These are phyloP conservation scores for Ceratina japonica DNA, from an alignment of 1,140 invertebrate genomes.

Conservation along the genomic window DNA sequence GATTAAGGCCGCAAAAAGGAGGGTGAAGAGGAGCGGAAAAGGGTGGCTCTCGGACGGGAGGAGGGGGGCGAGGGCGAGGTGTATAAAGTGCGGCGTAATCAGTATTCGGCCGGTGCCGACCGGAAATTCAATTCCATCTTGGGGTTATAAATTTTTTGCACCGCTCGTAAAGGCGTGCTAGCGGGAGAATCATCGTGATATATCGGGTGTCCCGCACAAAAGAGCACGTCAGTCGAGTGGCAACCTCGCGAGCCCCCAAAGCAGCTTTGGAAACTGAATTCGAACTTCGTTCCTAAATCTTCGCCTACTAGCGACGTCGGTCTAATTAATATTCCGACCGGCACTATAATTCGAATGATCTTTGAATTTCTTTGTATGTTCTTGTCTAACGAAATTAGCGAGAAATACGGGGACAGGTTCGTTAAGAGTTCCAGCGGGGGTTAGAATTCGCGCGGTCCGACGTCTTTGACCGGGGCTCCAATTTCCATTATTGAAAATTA, in stretches of 20 bases:
- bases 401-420: no score
- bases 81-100: constrained; percentile 57
- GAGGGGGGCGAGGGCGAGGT: constrained; percentile 15
- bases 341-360: no score
- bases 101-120: constrained; percentile 56
- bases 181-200: constrained; percentile 54
- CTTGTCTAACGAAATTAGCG: no score
- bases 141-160: constrained; percentile 63
- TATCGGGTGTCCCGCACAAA: constrained; percentile 54
- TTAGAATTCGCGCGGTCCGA: not conserved
- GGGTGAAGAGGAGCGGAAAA: not conserved
- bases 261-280: not conserved
- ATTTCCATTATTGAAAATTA: constrained; percentile 36
- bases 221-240: constrained; percentile 15
- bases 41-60: not conserved
- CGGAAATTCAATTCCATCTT: constrained; percentile 62
- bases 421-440: not conserved
- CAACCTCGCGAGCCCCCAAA: not conserved
- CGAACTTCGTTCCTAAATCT: no score
- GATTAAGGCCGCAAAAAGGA: constrained; percentile 45
- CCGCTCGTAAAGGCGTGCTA: constrained; percentile 59
- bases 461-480: not conserved
- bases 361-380: no score
- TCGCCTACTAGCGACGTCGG: no score
- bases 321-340: no score